These are phyloP conservation scores for Blastobasis adustella DNA, from an alignment of 2,888 invertebrate species.

Conservation along the genomic window DNA sequence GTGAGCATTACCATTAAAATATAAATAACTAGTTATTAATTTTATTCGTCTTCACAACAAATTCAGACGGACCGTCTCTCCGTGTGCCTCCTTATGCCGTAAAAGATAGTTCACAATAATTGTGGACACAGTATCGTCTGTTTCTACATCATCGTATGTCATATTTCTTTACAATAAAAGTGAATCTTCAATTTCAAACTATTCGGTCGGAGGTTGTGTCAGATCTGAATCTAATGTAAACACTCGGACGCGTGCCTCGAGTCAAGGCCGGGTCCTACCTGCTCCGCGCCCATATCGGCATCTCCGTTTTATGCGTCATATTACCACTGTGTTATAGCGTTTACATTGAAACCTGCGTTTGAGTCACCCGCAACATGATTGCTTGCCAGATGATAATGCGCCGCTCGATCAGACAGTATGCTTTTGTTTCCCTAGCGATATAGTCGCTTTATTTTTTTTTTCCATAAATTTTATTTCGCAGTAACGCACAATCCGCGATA, in stretches of 20 bases:
- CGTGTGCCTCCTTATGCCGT: no score
- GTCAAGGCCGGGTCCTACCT: constrained; percentile 29
- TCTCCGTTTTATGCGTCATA: constrained; percentile 53
- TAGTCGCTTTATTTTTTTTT: constrained; percentile 31
- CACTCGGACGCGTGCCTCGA: constrained; percentile 22
- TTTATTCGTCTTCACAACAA: no score
- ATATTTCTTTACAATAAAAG: no score
- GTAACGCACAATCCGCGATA: no score
- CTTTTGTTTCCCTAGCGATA: constrained; percentile 31
- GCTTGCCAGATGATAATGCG: constrained; percentile 51
- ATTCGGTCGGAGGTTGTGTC: constrained; percentile 1
- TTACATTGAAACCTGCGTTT: constrained; percentile 56
- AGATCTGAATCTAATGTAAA: constrained; percentile 2
- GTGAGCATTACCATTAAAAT: neutral
- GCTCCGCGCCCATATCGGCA: constrained; percentile 30
- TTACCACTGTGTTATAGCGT: constrained; percentile 47
- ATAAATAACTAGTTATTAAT: neutral
- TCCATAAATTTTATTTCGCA: neutral
- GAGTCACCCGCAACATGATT: constrained; percentile 46
- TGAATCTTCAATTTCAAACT: no score
- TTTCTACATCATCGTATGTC: no score
- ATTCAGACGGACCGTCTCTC: no score
- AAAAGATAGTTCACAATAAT: no score
- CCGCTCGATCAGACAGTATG: constrained; percentile 45
- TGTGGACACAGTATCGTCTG: no score